Percentiles rank a stretch among this genome's conserved stretches.
Conservation (phyloP, 2,888 invertebrate genomes). For the Lacanobia wlatinum region DNA sequence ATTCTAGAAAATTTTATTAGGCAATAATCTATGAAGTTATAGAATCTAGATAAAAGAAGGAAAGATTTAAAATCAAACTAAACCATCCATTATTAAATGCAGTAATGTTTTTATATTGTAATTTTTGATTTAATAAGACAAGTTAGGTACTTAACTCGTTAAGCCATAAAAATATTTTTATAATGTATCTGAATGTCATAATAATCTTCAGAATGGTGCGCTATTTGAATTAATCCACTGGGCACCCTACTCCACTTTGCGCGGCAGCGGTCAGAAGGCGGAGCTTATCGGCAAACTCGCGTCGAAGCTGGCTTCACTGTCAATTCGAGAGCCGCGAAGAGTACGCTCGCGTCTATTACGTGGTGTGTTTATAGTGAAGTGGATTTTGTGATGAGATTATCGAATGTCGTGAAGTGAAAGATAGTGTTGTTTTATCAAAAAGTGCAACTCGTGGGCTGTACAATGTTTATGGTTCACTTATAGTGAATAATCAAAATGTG, state of each 20-base stretch:
- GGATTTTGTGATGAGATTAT: slow-evolving; percentile 89
- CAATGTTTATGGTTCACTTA: slow-evolving; percentile 83
- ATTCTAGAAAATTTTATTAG: neutral
- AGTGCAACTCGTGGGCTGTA: slow-evolving; percentile 84
- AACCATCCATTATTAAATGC: neutral
- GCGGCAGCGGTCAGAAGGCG: slow-evolving; percentile 91
- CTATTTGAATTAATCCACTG: slow-evolving; percentile 61
- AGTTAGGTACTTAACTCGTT: neutral
- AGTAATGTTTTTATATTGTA: neutral
- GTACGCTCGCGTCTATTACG: slow-evolving; percentile 90
- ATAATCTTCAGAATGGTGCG: slow-evolving; percentile 5
- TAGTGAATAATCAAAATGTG: slow-evolving; percentile 89
- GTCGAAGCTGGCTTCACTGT: slow-evolving; percentile 89
- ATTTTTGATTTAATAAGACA: neutral
- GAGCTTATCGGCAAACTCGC: slow-evolving; percentile 91
- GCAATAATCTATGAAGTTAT: no score
- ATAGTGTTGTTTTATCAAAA: slow-evolving; percentile 84
- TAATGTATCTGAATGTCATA: neutral
- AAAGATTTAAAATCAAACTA: neutral
- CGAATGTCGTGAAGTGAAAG: slow-evolving; percentile 89
- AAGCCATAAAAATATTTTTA: neutral
- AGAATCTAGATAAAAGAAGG: neutral
- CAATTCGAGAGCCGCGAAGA: slow-evolving; percentile 90
- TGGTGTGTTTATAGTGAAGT: slow-evolving; percentile 90
- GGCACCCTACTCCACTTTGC: slow-evolving; percentile 89